These are phyloP conservation scores for Colinus virginianus DNA, from an alignment of 2,113 vertebrate species.

Conservation along the genomic window DNA sequence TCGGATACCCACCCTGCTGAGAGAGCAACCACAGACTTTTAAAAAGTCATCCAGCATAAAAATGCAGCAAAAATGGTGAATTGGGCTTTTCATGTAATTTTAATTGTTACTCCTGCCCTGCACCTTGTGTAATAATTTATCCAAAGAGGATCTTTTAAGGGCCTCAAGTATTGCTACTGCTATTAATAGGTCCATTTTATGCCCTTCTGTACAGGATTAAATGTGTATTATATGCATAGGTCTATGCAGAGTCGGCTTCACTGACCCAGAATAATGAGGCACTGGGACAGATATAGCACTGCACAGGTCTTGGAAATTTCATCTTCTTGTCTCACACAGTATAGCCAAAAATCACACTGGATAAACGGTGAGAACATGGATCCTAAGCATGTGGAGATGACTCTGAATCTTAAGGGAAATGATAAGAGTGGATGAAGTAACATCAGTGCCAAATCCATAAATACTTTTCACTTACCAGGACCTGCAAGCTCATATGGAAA, in stretches of 20 bases:
- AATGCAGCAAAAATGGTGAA: not conserved
- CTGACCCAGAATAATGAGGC: not conserved
- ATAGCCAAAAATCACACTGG: not conserved
- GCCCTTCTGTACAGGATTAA: not conserved
- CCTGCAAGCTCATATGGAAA: not conserved
- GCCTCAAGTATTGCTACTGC: not conserved
- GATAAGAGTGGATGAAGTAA: not conserved
- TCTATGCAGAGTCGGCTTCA: not conserved
- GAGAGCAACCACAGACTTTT: slow-evolving; percentile 8
- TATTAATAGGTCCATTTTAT: not conserved
- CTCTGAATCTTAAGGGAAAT: not conserved
- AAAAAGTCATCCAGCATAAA: not conserved
- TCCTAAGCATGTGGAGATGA: not conserved
- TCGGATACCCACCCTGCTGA: slow-evolving; percentile 5
- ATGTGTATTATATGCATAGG: not conserved
- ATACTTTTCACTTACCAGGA: not conserved
- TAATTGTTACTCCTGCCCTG: not conserved
- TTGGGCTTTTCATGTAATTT: not conserved
- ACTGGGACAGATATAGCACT: not conserved
- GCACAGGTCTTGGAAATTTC: not conserved
- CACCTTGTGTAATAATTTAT: slow-evolving; percentile 1
- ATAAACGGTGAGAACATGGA: not conserved
- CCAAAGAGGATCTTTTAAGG: not conserved
- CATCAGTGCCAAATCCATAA: not conserved
- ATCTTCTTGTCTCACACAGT: not conserved